Evolutionary conservation across 2,888 invertebrate genomes (phyloP).

Genomic region (Drosophila leonis): DNA sequence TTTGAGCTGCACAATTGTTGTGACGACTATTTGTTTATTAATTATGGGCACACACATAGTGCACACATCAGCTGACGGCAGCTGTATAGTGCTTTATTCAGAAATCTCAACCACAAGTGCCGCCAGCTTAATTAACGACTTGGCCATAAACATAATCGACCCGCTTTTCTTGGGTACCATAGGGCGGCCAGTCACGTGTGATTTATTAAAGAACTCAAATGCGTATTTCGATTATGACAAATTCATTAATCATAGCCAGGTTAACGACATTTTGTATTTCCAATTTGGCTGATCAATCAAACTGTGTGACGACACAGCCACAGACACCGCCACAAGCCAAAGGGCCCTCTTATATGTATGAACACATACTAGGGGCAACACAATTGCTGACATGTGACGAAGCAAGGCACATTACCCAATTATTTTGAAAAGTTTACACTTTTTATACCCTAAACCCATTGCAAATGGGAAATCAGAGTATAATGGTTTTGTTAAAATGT

Average conservation of each 20-base stretch:
- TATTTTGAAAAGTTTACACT: conserved; percentile 31
- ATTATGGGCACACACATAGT: conserved; percentile 58
- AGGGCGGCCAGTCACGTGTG: conserved; percentile 39
- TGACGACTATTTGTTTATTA: conserved; percentile 75
- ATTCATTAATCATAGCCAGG: conserved; percentile 76
- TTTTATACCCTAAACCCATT: conserved; percentile 9
- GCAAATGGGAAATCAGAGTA: too few relatives aligned
- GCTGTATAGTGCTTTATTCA: conserved; percentile 29
- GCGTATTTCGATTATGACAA: conserved; percentile 63
- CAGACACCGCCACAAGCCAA: conserved; percentile 14
- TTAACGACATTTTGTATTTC: conserved; percentile 72
- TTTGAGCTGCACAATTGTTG: conserved; percentile 53
- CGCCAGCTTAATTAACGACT: conserved; percentile 64
- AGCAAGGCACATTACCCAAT: conserved; percentile 17
- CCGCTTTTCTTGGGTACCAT: conserved; percentile 60
- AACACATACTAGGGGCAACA: neutral
- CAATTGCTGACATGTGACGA: conserved; percentile 42
- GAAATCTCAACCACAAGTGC: conserved; percentile 32
- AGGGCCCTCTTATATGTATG: conserved; percentile 20
- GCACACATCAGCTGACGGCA: conserved; percentile 37
- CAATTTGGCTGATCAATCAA: conserved; percentile 65
- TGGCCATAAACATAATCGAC: conserved; percentile 52
- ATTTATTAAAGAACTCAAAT: conserved; percentile 45
- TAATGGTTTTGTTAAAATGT: too few relatives aligned
- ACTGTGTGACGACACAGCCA: conserved; percentile 45